These are phyloP conservation scores for Eristalinus sepulchralis DNA, from an alignment of 2,888 invertebrate species.

Conservation along the genomic window DNA sequence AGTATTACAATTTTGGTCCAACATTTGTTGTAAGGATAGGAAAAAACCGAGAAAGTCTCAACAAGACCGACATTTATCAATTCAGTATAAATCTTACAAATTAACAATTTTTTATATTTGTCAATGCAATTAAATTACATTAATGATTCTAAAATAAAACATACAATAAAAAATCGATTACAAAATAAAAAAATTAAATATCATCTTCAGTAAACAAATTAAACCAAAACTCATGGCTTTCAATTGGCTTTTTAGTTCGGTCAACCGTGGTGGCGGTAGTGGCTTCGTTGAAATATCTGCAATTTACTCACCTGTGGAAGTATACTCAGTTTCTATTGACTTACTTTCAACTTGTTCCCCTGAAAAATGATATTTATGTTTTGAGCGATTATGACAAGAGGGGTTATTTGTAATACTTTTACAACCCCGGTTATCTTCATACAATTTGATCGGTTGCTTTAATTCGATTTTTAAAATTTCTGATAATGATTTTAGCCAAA, in stretches of 20 bases:
- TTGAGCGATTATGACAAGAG: conserved; percentile 72
- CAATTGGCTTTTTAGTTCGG: not conserved
- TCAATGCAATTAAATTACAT: not conserved
- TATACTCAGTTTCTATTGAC: conserved; percentile 41
- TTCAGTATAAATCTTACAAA: not conserved
- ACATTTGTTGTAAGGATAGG: conserved; percentile 55
- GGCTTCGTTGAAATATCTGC: conserved; percentile 54
- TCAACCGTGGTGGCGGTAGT: conserved; percentile 35
- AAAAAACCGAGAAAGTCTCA: conserved; percentile 31
- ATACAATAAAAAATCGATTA: too few species aligned
- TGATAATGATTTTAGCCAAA: not conserved
- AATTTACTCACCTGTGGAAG: conserved; percentile 50
- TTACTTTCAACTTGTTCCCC: conserved; percentile 53
- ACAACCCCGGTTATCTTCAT: conserved; percentile 1
- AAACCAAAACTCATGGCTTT: not conserved
- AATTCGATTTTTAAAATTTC: not conserved
- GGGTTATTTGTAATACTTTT: not conserved
- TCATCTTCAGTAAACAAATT: not conserved
- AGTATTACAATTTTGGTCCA: conserved; percentile 14
- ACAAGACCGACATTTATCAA: conserved; percentile 2
- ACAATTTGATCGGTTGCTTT: not conserved
- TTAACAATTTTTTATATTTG: not conserved
- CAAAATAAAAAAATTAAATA: not conserved
- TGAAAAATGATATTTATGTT: conserved; percentile 42
- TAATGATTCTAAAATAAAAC: not conserved